Base-by-base conservation (phyloP, 1,140 invertebrate species). In the Drosophila mojavensis region DNA sequence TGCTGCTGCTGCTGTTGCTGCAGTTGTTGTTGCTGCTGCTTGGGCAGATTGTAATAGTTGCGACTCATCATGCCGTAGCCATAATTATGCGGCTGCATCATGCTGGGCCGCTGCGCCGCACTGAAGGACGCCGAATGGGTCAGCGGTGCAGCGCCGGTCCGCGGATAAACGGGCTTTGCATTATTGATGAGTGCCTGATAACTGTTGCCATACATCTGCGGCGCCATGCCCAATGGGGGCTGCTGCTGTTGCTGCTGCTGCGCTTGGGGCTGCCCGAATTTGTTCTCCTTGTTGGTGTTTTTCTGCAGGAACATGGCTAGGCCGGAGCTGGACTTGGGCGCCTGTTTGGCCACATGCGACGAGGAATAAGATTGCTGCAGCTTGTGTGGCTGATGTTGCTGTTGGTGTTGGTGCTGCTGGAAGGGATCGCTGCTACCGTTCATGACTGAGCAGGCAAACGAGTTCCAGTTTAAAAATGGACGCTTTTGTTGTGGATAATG, bases 401-500 rank as follows among this genome's bases (percentile, higher is more conserved):
- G 59, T 15, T 81, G 58, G 30, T 72, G 59, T 6, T 55, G 69
- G 3, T 79, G 81, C 15, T 91, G 90, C 78, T 79, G 78, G 17
- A 91, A 90, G 33, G 90, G 90, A 81, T 91, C 90, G 53, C 74
- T 88, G 9, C 65, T 63, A 26, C 78, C 82, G 58, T 81, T 90
- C 78, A 84, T 84, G n/a, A 82, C 73, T 2, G 82, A 84, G 47
- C 90, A 91, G 6, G 90, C 86, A 69, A 91, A 91, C 5, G 83
- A 79, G 36, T 90, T 89, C 90, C 90, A 91, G 51, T 91, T 91
- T 3, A 91, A 54, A 30, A 91, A 91, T 3, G 86, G 71, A 20
- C 81, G 84, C 51, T 91, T 91, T 10, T 91, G 90, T 54, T 91
- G 90, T 0, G 90, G 86, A 75, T 89, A 89, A 47, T 77, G 77